Conservation (phyloP, 2,888 invertebrate species). For the Ametastegia equiseti region DNA sequence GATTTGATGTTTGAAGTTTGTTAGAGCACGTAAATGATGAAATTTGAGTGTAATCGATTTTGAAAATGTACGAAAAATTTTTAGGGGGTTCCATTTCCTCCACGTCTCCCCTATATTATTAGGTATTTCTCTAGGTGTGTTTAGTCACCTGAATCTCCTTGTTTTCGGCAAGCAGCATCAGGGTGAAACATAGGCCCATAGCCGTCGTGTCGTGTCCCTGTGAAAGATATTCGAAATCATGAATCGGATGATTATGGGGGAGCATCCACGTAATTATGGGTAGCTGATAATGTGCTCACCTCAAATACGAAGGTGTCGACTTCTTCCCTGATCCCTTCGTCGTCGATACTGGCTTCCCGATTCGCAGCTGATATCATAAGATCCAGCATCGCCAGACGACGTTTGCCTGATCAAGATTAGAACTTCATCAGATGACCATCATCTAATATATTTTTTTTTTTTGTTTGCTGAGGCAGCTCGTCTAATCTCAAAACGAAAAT, state of each 20-base stretch:
- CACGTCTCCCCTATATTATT: too few species aligned
- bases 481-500: background rate
- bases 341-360: constrained; percentile 59
- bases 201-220: constrained; percentile 83
- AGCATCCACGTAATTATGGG: background rate
- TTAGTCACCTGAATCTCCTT: constrained; percentile 70
- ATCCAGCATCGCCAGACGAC: constrained; percentile 67
- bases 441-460: too few species aligned
- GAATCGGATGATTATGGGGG: background rate
- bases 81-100: too few species aligned
- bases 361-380: constrained; percentile 63
- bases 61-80: too few species aligned
- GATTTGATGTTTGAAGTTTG: too few species aligned
- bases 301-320: constrained; percentile 70
- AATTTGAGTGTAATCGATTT: too few species aligned
- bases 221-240: background rate
- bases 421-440: background rate
- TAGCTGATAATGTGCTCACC: constrained; percentile 50
- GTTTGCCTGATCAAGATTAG: constrained; percentile 34
- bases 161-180: constrained; percentile 78
- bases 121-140: too few species aligned
- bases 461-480: background rate
- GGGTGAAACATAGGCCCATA: constrained; percentile 76
- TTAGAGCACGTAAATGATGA: too few species aligned
- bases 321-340: constrained; percentile 68